Evolutionary conservation across 2,113 vertebrate genomes (phyloP).

Genomic region (Mastomys natalensis): DNA sequence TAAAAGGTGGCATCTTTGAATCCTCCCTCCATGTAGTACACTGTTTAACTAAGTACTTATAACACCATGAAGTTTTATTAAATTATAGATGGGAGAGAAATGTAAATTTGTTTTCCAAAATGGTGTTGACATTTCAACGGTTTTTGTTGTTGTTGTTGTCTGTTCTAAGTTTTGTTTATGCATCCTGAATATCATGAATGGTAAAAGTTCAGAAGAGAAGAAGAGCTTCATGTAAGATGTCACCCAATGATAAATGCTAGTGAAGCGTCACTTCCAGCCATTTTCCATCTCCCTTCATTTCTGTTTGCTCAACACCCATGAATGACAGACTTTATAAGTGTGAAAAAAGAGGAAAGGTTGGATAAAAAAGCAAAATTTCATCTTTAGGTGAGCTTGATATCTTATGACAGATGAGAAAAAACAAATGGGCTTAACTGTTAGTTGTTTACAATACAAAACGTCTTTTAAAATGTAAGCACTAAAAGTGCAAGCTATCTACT

Average conservation of each 20-base stretch:
- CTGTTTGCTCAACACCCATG: neutral
- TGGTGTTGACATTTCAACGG: constrained; percentile 84
- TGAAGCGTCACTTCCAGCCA: constrained; percentile 37
- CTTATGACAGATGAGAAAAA: neutral
- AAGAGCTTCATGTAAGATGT: constrained; percentile 52
- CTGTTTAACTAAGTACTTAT: constrained; percentile 85
- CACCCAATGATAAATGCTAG: constrained; percentile 53
- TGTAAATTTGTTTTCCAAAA: constrained; percentile 89
- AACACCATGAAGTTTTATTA: constrained; percentile 87
- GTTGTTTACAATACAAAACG: neutral
- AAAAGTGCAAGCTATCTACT: neutral
- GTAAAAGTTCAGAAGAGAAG: constrained; percentile 73
- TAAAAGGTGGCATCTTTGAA: constrained; percentile 79
- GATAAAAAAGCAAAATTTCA: constrained; percentile 26
- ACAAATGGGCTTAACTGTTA: neutral
- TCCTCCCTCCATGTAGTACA: constrained; percentile 77
- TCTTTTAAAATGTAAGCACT: neutral
- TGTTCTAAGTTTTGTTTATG: constrained; percentile 15
- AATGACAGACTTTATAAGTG: neutral
- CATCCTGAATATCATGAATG: constrained; percentile 79
- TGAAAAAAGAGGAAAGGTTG: neutral
- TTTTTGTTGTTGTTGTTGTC: too few species aligned
- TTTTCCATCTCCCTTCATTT: neutral
- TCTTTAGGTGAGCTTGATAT: neutral
- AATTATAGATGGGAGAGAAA: constrained; percentile 87